A percentile compares a stretch with the other conserved stretches of the same genome.
These are phyloP conservation scores for Pristionchus exspectatus DNA, from an alignment of 2,888 invertebrate species.

Conservation along the genomic window DNA sequence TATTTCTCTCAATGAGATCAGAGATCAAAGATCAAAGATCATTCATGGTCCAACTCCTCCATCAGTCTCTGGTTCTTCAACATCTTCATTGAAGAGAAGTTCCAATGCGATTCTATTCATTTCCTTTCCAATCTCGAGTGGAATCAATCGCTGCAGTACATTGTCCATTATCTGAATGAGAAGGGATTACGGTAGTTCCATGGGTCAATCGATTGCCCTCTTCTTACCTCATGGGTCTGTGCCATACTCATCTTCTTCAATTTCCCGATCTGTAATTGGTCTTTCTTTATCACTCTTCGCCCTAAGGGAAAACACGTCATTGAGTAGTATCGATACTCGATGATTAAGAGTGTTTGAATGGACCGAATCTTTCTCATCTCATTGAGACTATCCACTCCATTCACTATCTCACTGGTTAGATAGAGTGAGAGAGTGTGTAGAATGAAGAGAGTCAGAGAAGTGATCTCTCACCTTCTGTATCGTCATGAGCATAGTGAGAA, in stretches of 20 bases:
- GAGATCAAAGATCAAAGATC: constrained; percentile 37
- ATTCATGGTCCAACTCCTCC: background rate
- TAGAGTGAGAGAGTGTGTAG: background rate
- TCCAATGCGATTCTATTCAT: constrained; percentile 48
- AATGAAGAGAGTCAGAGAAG: background rate
- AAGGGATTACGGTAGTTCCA: constrained; percentile 14
- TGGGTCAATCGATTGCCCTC: background rate
- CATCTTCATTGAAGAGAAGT: constrained; percentile 40
- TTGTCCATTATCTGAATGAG: constrained; percentile 36
- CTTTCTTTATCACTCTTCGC: background rate
- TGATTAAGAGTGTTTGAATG: background rate
- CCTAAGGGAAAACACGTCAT: constrained; percentile 33
- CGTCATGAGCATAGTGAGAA: background rate
- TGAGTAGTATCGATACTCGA: constrained; percentile 4
- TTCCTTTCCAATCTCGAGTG: constrained; percentile 44
- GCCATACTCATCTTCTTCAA: background rate
- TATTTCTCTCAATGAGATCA: constrained; percentile 35
- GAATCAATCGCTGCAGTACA: constrained; percentile 21
- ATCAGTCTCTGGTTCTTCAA: background rate
- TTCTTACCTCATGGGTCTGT: constrained; percentile 37
- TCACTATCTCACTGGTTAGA: constrained; percentile 23
- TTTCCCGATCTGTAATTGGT: constrained; percentile 42
- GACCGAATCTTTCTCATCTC: constrained; percentile 26
- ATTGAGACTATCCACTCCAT: background rate
- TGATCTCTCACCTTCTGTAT: background rate